These are phyloP conservation scores for Yponomeuta malinellus DNA, from an alignment of 2,888 invertebrate species.

Conservation along the genomic window DNA sequence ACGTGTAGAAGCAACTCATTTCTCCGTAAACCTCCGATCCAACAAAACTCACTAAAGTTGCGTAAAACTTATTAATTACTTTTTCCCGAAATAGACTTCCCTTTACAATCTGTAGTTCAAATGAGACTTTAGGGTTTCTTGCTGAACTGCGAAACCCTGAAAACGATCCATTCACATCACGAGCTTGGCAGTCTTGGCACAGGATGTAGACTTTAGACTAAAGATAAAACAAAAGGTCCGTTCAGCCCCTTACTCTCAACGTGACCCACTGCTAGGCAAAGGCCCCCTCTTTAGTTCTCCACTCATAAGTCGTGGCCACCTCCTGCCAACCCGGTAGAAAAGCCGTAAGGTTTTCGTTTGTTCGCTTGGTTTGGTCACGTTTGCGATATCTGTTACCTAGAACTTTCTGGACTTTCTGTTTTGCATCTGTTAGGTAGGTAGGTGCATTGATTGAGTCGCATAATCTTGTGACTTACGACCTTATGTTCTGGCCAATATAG, in stretches of 20 bases:
- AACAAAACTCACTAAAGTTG: neutral
- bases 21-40: too few relatives aligned
- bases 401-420: neutral
- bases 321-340: too few relatives aligned
- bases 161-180: neutral
- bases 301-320: too few relatives aligned
- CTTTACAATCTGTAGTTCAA: too few relatives aligned
- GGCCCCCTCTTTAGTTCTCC: too few relatives aligned
- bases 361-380: too few relatives aligned
- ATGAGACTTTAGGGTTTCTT: too few relatives aligned
- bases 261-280: too few relatives aligned
- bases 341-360: too few relatives aligned
- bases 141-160: neutral
- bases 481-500: neutral
- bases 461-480: neutral
- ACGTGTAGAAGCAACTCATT: too few relatives aligned
- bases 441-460: neutral
- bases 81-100: neutral
- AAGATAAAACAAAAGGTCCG: neutral
- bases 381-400: too few relatives aligned
- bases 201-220: neutral
- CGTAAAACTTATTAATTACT: neutral
- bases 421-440: neutral
- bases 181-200: neutral
- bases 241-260: neutral